Conservation (phyloP, 2,113 vertebrate species). For the Pogonocichla stellata region DNA sequence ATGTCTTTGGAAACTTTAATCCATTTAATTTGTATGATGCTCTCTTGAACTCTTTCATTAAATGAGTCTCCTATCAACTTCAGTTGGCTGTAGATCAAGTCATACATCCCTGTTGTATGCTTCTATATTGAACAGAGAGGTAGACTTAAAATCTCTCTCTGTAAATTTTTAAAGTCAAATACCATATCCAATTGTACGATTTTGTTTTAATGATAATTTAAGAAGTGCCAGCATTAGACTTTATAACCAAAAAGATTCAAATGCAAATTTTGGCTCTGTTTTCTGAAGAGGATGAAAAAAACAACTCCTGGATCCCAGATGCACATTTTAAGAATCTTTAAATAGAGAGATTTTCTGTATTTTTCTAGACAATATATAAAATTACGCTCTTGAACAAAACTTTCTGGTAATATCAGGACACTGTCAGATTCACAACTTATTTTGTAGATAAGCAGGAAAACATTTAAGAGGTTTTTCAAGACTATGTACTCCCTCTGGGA, state of each 20-base stretch:
- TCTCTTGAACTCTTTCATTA: constrained; percentile 40
- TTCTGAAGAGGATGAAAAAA: background rate
- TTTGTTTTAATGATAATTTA: background rate
- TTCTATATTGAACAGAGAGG: background rate
- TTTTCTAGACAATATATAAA: background rate
- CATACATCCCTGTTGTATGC: background rate
- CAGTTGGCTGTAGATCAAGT: background rate
- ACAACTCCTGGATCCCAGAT: background rate
- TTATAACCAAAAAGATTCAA: background rate
- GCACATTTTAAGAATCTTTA: background rate
- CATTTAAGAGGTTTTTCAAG: background rate
- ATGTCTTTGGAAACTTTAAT: constrained; percentile 16
- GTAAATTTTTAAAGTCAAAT: background rate
- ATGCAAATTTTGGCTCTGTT: background rate
- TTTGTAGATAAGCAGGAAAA: background rate
- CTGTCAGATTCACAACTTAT: background rate
- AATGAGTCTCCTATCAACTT: background rate
- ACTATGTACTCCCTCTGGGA: background rate
- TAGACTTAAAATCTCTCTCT: background rate
- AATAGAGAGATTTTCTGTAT: background rate
- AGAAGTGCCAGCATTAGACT: background rate
- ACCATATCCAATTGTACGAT: background rate
- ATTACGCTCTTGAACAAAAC: background rate
- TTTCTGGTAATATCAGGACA: background rate
- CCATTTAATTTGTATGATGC: background rate